Evolutionary conservation across 2,797 vertebrate genomes (phyloP).

Genomic region (Typhlichthys eigenmanni): DNA sequence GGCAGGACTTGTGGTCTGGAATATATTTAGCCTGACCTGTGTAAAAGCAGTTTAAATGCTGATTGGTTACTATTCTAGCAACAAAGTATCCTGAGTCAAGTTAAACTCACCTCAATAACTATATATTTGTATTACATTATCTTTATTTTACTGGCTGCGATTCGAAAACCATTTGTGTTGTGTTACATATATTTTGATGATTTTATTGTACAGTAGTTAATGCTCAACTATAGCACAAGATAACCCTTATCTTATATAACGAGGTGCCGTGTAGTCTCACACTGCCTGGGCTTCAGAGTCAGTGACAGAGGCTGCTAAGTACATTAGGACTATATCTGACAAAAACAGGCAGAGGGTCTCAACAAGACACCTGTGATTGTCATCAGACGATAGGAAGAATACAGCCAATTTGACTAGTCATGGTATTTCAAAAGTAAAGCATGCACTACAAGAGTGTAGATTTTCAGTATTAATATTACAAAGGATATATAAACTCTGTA

Average conservation of each 20-base stretch:
- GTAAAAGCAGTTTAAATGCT: too few relatives aligned
- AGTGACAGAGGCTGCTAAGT: constrained; percentile 19
- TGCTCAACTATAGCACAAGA: not conserved
- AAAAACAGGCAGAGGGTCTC: constrained; percentile 33
- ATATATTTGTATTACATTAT: too few relatives aligned
- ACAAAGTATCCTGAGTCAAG: too few relatives aligned
- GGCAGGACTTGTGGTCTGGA: too few relatives aligned
- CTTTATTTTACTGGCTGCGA: too few relatives aligned
- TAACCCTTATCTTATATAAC: constrained; percentile 1
- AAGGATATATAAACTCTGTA: not conserved
- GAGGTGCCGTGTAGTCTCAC: not conserved
- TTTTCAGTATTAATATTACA: too few relatives aligned
- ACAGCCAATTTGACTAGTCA: not conserved
- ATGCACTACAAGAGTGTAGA: too few relatives aligned
- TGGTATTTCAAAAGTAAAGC: too few relatives aligned
- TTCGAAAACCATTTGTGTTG: too few relatives aligned
- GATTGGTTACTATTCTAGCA: too few relatives aligned
- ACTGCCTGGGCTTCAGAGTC: constrained; percentile 1
- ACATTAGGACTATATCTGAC: constrained; percentile 20
- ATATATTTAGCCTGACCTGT: too few relatives aligned
- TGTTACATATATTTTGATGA: not conserved
- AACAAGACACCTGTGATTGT: constrained; percentile 19
- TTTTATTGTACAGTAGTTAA: not conserved
- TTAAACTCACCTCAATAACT: too few relatives aligned
- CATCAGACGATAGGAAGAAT: constrained; percentile 16